Evolutionary conservation across 2,797 vertebrate genomes (phyloP).

Genomic region (Aldrovandia affinis): DNA sequence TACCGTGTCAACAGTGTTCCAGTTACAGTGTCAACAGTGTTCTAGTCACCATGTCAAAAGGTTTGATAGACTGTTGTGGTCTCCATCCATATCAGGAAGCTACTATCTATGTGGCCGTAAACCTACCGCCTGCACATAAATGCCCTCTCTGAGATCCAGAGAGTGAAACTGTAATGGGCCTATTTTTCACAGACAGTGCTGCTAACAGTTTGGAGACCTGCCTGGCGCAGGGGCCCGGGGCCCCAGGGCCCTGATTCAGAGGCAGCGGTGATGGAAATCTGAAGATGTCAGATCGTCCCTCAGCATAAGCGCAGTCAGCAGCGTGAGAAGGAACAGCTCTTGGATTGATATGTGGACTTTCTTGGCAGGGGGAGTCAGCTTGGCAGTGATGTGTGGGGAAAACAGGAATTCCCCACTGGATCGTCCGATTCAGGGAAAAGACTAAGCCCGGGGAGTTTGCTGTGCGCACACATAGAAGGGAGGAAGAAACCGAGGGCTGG

Average conservation of each 20-base stretch:
- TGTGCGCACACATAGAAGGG: neutral
- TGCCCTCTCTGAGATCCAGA: constrained; percentile 48
- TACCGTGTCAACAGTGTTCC: neutral
- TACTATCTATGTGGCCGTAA: neutral
- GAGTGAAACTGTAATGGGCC: constrained; percentile 44
- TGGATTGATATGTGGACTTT: constrained; percentile 28
- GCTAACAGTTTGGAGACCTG: constrained; percentile 32
- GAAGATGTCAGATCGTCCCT: constrained; percentile 23
- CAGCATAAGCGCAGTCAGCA: constrained; percentile 21
- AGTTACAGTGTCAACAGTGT: neutral
- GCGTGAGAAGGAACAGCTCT: constrained; percentile 22
- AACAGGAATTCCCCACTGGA: constrained; percentile 32
- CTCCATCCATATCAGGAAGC: neutral
- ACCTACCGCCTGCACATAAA: constrained; percentile 40
- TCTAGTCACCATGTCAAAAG: neutral
- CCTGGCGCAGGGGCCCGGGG: constrained; percentile 1
- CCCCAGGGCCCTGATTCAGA: constrained; percentile 22
- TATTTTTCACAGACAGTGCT: constrained; percentile 38
- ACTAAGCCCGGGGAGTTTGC: constrained; percentile 10
- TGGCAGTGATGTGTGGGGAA: constrained; percentile 26
- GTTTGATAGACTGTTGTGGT: neutral
- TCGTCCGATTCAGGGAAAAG: constrained; percentile 29
- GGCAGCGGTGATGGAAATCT: constrained; percentile 19
- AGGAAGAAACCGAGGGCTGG: neutral
- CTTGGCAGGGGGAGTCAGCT: constrained; percentile 29